Conservation (phyloP, 2,113 vertebrate species). For the Burhinus oedicnemus region DNA sequence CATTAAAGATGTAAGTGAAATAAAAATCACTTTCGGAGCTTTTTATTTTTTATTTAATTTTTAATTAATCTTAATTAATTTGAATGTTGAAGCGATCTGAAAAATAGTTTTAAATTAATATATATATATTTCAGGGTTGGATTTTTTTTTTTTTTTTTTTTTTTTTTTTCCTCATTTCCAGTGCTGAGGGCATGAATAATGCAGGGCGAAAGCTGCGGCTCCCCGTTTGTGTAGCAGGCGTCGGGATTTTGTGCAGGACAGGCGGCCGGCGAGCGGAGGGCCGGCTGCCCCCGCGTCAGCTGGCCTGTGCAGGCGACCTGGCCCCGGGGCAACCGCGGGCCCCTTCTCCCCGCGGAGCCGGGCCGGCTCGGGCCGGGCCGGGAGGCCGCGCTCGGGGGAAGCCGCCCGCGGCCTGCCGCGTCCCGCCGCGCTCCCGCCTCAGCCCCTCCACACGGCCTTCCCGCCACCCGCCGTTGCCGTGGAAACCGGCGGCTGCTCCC, state of each 20-base stretch:
- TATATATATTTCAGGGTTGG: neutral
- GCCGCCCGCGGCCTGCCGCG: neutral
- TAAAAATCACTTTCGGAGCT: conserved; percentile 28
- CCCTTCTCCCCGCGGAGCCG: too few relatives aligned
- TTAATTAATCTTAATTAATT: conserved; percentile 62
- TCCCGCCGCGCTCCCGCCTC: neutral
- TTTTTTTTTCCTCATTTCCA: neutral
- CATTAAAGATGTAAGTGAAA: conserved; percentile 63
- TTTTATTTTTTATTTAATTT: conserved; percentile 61
- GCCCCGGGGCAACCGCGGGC: neutral
- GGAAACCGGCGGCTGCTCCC: conserved; percentile 10
- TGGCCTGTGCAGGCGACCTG: neutral
- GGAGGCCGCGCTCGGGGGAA: neutral
- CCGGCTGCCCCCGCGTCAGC: too few relatives aligned
- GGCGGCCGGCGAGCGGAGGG: neutral
- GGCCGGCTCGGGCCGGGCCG: too few relatives aligned
- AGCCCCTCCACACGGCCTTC: neutral
- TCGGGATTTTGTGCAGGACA: neutral
- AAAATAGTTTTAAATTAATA: conserved; percentile 10
- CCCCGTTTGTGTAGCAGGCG: neutral
- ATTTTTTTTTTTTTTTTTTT: neutral
- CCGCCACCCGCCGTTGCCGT: neutral
- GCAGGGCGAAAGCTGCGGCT: neutral
- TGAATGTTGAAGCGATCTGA: conserved; percentile 33
- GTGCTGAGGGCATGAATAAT: neutral